A percentile compares a stretch with the other conserved stretches of the same genome.
phyloP scores from a whole-genome alignment of 2,888 invertebrate species.

The Diplolepis rosae region DNA sequence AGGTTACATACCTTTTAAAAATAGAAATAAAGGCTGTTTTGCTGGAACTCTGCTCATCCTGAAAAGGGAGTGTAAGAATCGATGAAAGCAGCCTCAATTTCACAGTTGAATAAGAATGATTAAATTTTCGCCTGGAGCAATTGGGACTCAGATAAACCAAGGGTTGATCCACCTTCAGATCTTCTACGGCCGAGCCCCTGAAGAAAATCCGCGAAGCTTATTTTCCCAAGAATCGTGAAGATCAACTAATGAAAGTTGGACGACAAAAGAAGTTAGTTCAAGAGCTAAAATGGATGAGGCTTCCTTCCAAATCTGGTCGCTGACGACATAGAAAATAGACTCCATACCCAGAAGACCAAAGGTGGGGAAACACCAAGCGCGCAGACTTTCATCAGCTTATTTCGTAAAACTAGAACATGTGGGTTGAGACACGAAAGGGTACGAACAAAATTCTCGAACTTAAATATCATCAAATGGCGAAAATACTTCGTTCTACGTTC shows the following conservation, averaged over 20 bases:
- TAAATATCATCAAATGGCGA: not conserved
- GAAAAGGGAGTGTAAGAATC: not conserved
- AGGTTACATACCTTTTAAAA: not conserved
- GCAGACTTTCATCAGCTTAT: constrained; percentile 19
- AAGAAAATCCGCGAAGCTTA: constrained; percentile 38
- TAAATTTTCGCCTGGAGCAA: not conserved
- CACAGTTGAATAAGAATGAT: not conserved
- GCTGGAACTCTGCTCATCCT: constrained; percentile 61
- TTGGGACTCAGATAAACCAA: not conserved
- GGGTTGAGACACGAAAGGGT: not conserved
- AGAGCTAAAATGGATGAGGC: constrained; percentile 37
- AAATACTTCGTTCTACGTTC: not conserved
- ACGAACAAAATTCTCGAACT: not conserved
- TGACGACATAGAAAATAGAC: not conserved
- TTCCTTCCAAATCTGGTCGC: constrained; percentile 35
- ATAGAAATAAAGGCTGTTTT: constrained; percentile 41
- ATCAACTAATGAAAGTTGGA: constrained; percentile 40
- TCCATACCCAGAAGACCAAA: constrained; percentile 12
- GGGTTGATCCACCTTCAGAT: constrained; percentile 37
- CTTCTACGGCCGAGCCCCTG: constrained; percentile 34
- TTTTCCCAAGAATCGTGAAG: constrained; percentile 45
- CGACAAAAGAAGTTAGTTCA: constrained; percentile 29
- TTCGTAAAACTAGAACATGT: constrained; percentile 19
- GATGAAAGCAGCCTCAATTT: not conserved
- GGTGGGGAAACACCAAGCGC: not conserved